Evolutionary conservation across 2,113 vertebrate genomes (phyloP).

Genomic region (Glaucidium brasilianum): DNA sequence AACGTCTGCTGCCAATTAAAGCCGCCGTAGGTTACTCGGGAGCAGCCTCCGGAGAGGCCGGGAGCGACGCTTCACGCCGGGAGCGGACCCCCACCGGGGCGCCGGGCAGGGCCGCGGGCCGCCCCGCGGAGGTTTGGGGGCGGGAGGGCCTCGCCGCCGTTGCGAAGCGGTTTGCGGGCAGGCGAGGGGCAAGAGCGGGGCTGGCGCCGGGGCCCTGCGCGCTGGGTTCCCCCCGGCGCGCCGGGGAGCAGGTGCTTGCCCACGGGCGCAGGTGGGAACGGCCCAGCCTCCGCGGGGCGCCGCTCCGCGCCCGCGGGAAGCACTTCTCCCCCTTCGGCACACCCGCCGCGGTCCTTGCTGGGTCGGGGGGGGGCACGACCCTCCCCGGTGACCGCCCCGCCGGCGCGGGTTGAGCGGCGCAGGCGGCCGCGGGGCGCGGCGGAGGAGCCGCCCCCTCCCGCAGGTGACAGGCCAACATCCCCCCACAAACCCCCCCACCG

Average conservation of each 20-base stretch:
- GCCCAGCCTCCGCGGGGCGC: background rate
- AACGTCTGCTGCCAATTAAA: background rate
- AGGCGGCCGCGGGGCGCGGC: background rate
- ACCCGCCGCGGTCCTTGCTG: background rate
- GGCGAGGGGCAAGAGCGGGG: background rate
- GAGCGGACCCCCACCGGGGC: background rate
- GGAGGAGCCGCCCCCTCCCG: background rate
- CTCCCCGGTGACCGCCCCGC: background rate
- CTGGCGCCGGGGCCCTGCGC: background rate
- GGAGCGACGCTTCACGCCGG: background rate
- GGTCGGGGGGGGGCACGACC: fast-evolving
- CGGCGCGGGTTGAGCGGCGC: background rate
- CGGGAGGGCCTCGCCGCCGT: background rate
- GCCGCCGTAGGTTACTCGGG: background rate
- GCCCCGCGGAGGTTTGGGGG: background rate
- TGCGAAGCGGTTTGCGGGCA: background rate
- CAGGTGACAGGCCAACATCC: background rate
- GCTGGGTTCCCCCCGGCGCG: background rate
- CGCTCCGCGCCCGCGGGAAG: background rate
- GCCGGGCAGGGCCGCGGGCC: background rate
- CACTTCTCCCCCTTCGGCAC: background rate
- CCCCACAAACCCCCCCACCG: background rate
- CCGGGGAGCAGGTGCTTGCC: conserved; percentile 24
- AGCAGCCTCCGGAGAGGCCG: background rate
- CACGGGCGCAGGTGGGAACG: background rate